Evolutionary conservation across 2,888 invertebrate species (phyloP).

Genomic region (Tinea pellionella): DNA sequence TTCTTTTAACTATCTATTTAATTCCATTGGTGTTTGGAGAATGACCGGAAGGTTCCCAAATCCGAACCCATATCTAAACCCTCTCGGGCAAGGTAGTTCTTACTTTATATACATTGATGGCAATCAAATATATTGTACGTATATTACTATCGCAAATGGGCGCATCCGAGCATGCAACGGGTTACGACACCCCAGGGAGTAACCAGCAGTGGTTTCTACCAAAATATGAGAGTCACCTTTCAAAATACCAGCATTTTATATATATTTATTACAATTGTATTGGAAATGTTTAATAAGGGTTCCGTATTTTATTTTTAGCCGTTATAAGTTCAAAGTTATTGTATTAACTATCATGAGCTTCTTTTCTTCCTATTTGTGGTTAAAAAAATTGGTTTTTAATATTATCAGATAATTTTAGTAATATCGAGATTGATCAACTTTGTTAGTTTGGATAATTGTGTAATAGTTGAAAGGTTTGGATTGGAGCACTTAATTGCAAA

Average conservation of each 20-base stretch:
- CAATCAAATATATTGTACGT: background rate
- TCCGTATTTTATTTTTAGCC: too few relatives aligned
- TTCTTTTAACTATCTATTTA: too few relatives aligned
- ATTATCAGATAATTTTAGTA: background rate
- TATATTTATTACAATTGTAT: too few relatives aligned
- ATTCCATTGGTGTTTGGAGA: too few relatives aligned
- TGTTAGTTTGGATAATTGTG: background rate
- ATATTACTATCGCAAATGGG: constrained; percentile 5
- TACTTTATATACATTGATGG: too few relatives aligned
- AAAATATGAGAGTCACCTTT: background rate
- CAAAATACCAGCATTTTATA: too few relatives aligned
- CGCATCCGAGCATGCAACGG: constrained; percentile 4
- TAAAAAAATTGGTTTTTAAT: background rate
- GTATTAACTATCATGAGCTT: too few relatives aligned
- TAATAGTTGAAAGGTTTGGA: background rate
- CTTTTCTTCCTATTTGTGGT: background rate
- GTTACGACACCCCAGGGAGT: background rate
- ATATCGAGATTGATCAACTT: background rate
- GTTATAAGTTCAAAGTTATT: too few relatives aligned
- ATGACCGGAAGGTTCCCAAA: too few relatives aligned
- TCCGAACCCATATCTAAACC: too few relatives aligned
- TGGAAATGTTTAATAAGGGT: too few relatives aligned
- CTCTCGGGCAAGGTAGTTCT: too few relatives aligned
- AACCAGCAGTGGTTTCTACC: background rate
- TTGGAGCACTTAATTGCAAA: background rate